These are phyloP conservation scores for Orgyia antiqua DNA, from an alignment of 2,888 invertebrate species.

Conservation along the genomic window DNA sequence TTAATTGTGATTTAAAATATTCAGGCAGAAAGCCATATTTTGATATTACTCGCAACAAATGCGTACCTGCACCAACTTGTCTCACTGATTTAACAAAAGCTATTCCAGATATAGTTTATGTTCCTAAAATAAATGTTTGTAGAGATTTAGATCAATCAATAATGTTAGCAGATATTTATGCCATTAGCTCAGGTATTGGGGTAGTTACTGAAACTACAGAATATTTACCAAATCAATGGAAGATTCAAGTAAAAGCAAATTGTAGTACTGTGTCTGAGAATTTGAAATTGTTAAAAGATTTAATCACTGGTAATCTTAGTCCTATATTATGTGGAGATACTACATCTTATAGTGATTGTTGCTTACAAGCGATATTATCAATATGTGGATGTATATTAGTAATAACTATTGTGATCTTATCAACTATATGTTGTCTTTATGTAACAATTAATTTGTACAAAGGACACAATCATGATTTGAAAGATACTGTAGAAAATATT, in stretches of 20 bases:
- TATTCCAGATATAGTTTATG: slow-evolving; percentile 46
- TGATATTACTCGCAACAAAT: slow-evolving; percentile 30
- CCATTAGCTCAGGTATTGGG: slow-evolving; percentile 45
- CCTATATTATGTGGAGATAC: slow-evolving; percentile 26
- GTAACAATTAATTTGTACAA: slow-evolving; percentile 25
- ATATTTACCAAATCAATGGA: slow-evolving; percentile 9
- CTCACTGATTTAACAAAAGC: slow-evolving; percentile 28
- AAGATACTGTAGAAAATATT: slow-evolving; percentile 12
- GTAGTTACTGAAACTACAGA: slow-evolving; percentile 27
- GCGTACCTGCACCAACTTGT: slow-evolving; percentile 40
- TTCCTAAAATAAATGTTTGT: slow-evolving; percentile 45
- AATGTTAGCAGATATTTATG: slow-evolving; percentile 45
- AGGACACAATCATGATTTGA: slow-evolving; percentile 27
- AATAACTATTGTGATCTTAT: slow-evolving; percentile 32
- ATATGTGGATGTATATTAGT: slow-evolving; percentile 37
- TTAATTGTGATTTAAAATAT: slow-evolving; percentile 55
- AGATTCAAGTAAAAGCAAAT: slow-evolving; percentile 39
- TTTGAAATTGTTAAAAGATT: slow-evolving; percentile 42
- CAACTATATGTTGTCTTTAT: slow-evolving; percentile 34
- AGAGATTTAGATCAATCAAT: slow-evolving; percentile 45
- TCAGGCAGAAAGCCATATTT: slow-evolving; percentile 42
- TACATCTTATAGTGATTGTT: slow-evolving; percentile 33
- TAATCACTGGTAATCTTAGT: slow-evolving; percentile 45
- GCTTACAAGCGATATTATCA: slow-evolving; percentile 34
- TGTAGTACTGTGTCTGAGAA: slow-evolving; percentile 60